A percentile compares a stretch with the other conserved stretches of the same genome.
Evolutionary conservation across 2,888 invertebrate species (phyloP).

Genomic region (Orthosia incerta): DNA sequence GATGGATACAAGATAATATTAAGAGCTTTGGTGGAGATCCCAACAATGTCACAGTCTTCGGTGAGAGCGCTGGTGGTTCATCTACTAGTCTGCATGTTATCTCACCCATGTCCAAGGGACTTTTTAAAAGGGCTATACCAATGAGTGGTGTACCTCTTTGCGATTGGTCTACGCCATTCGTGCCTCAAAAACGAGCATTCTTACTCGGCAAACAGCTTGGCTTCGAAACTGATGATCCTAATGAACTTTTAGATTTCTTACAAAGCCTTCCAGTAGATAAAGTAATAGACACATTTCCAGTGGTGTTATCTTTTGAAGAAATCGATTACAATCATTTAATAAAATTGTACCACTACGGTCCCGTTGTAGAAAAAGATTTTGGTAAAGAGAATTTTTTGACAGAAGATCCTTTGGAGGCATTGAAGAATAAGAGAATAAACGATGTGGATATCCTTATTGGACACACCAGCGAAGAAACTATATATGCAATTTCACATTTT

Average conservation of each 20-base stretch:
- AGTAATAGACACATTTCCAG: constrained; percentile 67
- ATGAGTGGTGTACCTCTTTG: constrained; percentile 74
- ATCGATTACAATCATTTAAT: constrained; percentile 53
- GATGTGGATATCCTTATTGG: constrained; percentile 93
- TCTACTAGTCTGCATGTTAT: constrained; percentile 68
- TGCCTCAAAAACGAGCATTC: constrained; percentile 72
- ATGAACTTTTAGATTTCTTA: constrained; percentile 74
- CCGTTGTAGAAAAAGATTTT: constrained; percentile 78
- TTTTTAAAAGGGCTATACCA: constrained; percentile 73
- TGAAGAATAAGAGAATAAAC: constrained; percentile 84
- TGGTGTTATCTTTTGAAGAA: constrained; percentile 71
- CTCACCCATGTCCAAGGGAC: constrained; percentile 76
- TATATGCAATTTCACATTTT: constrained; percentile 56
- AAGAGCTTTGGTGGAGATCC: constrained; percentile 74
- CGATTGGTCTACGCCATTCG: constrained; percentile 73
- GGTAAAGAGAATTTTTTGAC: constrained; percentile 74
- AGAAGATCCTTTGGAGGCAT: constrained; percentile 66
- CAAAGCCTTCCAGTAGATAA: constrained; percentile 72
- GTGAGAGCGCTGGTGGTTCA: constrained; percentile 76
- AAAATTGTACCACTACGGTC: constrained; percentile 74
- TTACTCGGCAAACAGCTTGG: constrained; percentile 75
- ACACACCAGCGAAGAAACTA: constrained; percentile 92
- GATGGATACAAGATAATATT: constrained; percentile 75
- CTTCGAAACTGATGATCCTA: constrained; percentile 70
- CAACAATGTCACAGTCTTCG: constrained; percentile 74